phyloP scores from a whole-genome alignment of 2,888 invertebrate genomes.

The Luperina testacea region DNA sequence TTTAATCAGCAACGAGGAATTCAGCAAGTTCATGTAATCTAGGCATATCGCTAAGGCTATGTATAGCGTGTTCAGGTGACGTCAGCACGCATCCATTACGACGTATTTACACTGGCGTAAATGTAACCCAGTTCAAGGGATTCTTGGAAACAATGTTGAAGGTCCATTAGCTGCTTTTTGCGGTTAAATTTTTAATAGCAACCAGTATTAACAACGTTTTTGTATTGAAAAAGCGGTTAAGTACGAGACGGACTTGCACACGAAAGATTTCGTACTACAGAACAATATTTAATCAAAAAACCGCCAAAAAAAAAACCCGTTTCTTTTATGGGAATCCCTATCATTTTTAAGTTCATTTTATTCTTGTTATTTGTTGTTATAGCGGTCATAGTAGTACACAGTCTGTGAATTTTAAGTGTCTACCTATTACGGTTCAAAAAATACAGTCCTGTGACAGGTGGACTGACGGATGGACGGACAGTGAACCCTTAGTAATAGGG shows the following conservation, averaged over 20 bases:
- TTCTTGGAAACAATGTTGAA: constrained; percentile 55
- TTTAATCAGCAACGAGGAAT: constrained; percentile 1
- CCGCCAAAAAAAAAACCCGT: neutral
- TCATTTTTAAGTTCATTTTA: neutral
- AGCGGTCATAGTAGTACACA: neutral
- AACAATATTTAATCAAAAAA: neutral
- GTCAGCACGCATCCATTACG: constrained; percentile 61
- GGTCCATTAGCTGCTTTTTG: constrained; percentile 45
- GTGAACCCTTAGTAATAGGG: neutral
- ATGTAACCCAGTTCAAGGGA: constrained; percentile 56
- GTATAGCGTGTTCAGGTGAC: constrained; percentile 45
- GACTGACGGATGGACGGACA: neutral
- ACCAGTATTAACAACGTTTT: neutral
- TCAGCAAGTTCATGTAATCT: neutral
- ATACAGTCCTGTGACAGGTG: neutral
- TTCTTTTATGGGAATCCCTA: neutral
- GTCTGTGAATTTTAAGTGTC: neutral
- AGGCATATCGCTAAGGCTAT: constrained; percentile 19
- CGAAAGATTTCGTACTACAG: accelerated
- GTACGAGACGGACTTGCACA: neutral
- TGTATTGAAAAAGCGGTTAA: neutral
- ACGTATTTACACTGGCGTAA: constrained; percentile 59
- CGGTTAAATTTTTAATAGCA: constrained; percentile 14
- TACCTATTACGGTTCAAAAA: neutral
- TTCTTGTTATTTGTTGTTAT: neutral